These are phyloP conservation scores for Saccostrea glomerata DNA, from an alignment of 1,140 invertebrate genomes.

Conservation along the genomic window DNA sequence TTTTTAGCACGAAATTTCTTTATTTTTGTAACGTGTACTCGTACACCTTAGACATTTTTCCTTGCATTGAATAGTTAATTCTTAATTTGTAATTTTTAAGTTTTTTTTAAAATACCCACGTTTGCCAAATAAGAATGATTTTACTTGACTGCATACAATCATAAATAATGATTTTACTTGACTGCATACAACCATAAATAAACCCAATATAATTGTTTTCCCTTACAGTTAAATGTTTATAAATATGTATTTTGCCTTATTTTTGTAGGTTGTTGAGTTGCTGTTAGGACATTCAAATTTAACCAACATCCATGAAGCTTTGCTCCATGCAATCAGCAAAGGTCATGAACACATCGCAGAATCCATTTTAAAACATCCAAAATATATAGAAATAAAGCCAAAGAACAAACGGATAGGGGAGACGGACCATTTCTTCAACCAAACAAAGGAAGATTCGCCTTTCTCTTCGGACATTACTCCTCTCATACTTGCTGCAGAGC, in stretches of 20 bases:
- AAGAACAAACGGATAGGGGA: conserved; percentile 73
- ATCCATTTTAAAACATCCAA: conserved; percentile 76
- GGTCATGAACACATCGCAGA: conserved; percentile 78
- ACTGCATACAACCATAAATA: no score
- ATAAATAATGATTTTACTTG: no score
- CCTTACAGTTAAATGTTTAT: background rate
- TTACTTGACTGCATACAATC: no score
- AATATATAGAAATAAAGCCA: conserved; percentile 72
- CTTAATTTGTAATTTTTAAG: no score
- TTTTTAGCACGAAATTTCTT: no score
- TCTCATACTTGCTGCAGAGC: conserved; percentile 76
- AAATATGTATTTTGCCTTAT: background rate
- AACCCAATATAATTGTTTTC: background rate
- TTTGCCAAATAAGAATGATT: no score
- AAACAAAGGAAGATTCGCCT: conserved; percentile 70
- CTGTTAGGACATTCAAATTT: conserved; percentile 73
- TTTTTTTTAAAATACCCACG: no score
- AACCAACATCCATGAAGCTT: conserved; percentile 75
- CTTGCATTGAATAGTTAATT: no score
- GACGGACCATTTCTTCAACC: conserved; percentile 72
- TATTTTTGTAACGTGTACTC: no score
- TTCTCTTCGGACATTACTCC: conserved; percentile 78
- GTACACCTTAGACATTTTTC: no score
- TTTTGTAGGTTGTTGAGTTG: conserved; percentile 72
- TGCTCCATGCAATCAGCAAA: conserved; percentile 76